Evolutionary conservation across 2,888 invertebrate species (phyloP), one percentile per base, ranked within the genome.

Genomic region (Perdita meconis): DNA sequence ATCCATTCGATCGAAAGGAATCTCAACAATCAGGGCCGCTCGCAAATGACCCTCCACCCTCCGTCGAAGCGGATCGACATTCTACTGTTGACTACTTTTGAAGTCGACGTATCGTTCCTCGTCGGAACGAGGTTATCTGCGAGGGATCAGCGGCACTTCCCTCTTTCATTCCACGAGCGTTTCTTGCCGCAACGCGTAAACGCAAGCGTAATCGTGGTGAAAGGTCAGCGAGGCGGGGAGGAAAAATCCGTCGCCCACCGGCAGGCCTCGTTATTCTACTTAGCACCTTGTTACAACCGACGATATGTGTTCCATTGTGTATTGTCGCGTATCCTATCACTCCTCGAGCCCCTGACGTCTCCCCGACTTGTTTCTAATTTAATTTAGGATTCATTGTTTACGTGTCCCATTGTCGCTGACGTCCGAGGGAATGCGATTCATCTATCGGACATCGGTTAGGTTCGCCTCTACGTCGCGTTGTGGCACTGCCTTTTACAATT

Each of bases 171-270:
- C 81, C 72, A 42, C 50, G 65, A 57, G 40, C 65, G 68, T 63
- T 81, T 72, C 71, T 61, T 56, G 51, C 36, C 24, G 64, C 70
- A 60, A 70, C 73, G 84, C 69, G 77, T 78, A 78, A 83, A 83
- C 76, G 85, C 71, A 59, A 78, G 82, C 85, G 85, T 83, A 83
- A 86, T 84, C 86, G 71, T 78, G 84, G 85, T 80, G 83, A 89
- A 89, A 88, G 88, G 87, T 89, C 88, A 87, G 79, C 81, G 40
- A 61, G 77, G 70, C 67, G 78, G 71, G 60, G 77, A 82, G 83
- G 81, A 88, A 89, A 86, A 86, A 77, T 82, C 61, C 42, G 68
- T 86, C 89, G 89, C 89, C 88, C 89, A 89, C 88, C 74, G 81
- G 68, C 80, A 77, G n/a, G 77, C 79, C 80, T 86, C 86, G 85